Conservation (phyloP, 2,113 vertebrate genomes). For the Larimichthys polyactis region DNA sequence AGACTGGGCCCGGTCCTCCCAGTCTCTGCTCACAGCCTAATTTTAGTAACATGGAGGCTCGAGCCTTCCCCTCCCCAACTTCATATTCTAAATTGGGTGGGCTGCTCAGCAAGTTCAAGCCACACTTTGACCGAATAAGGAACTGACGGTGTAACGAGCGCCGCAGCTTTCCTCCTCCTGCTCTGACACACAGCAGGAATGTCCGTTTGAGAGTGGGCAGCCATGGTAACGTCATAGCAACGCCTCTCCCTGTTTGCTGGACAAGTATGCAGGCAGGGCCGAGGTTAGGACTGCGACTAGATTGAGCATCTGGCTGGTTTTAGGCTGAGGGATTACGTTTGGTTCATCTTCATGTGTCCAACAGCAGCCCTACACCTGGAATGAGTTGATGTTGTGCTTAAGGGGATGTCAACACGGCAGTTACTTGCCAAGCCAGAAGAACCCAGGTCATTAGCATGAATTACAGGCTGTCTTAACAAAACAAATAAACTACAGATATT, state of each 20-base stretch:
- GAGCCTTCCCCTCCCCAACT: slow-evolving; percentile 55
- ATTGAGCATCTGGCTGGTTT: background rate
- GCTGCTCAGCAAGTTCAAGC: slow-evolving; percentile 73
- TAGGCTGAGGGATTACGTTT: background rate
- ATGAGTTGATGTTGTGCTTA: slow-evolving; percentile 2
- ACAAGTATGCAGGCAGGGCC: slow-evolving; percentile 31
- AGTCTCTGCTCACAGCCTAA: slow-evolving; percentile 68
- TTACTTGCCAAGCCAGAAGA: background rate
- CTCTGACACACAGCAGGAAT: slow-evolving; percentile 70
- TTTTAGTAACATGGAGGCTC: slow-evolving; percentile 66
- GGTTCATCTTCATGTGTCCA: background rate
- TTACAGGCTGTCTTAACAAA: background rate
- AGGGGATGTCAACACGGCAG: background rate
- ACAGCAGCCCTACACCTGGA: background rate
- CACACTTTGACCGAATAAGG: slow-evolving; percentile 83
- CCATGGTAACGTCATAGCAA: slow-evolving; percentile 63
- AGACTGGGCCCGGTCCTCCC: slow-evolving; percentile 45
- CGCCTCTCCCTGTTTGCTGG: slow-evolving; percentile 39
- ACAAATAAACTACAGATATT: background rate
- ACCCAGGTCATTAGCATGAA: background rate
- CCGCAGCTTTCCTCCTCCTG: slow-evolving; percentile 52
- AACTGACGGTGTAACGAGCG: slow-evolving; percentile 54
- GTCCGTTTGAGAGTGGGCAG: slow-evolving; percentile 61
- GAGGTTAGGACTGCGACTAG: background rate
- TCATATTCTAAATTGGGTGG: slow-evolving; percentile 78